A percentile compares a stretch with the other conserved stretches of the same genome.
phyloP scores from a whole-genome alignment of 2,113 vertebrate genomes.

The Macquaria ambigua region DNA sequence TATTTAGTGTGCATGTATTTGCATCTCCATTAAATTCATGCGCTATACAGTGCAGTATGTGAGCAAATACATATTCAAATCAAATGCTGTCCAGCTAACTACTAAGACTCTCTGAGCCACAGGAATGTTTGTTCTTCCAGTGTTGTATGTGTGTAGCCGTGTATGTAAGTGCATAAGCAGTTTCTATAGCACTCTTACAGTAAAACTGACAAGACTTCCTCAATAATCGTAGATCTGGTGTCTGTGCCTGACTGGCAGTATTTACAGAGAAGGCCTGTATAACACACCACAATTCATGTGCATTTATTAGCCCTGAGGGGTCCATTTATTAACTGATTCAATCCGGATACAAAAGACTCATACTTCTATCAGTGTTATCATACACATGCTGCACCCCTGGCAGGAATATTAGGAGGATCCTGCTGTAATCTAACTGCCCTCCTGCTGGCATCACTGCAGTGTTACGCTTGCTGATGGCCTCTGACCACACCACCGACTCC shows the following conservation, averaged over 20 bases:
- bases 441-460: slow-evolving; percentile 37
- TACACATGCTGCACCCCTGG: slow-evolving; percentile 69
- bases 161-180: not conserved
- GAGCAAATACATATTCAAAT: slow-evolving; percentile 40
- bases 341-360: slow-evolving; percentile 55
- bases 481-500: slow-evolving; percentile 16
- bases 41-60: not conserved
- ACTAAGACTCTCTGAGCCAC: slow-evolving; percentile 3
- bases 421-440: slow-evolving; percentile 30
- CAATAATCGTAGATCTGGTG: slow-evolving; percentile 61
- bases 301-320: slow-evolving; percentile 73
- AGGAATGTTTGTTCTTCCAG: not conserved
- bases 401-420: slow-evolving; percentile 49
- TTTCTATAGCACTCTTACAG: not conserved
- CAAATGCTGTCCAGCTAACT: slow-evolving; percentile 3
- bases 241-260: slow-evolving; percentile 21
- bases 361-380: slow-evolving; percentile 56
- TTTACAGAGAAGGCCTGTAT: slow-evolving; percentile 60
- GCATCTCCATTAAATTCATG: not conserved
- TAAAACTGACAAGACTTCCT: slow-evolving; percentile 41
- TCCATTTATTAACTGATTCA: slow-evolving; percentile 68
- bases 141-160: not conserved
- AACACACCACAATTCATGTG: slow-evolving; percentile 71
- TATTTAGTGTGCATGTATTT: slow-evolving; percentile 14
- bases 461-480: slow-evolving; percentile 24